These are phyloP conservation scores for Paedocypris sp. DNA, from an alignment of 2,113 vertebrate genomes.

Conservation along the genomic window DNA sequence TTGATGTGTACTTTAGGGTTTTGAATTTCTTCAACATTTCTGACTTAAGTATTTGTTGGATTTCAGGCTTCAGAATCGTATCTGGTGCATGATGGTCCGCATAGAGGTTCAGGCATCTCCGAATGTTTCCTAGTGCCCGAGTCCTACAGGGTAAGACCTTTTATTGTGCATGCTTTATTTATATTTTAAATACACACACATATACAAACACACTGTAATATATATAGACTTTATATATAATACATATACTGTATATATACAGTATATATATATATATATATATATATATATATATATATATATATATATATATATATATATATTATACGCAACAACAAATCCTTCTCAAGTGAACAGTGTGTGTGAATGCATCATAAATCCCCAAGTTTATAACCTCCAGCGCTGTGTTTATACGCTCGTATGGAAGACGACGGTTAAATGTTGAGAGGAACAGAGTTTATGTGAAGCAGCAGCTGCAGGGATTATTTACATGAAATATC, in stretches of 20 bases:
- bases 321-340: neutral
- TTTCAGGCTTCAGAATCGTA: constrained; percentile 66
- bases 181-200: no score
- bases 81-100: constrained; percentile 65
- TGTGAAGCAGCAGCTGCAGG: constrained; percentile 18
- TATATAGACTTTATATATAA: no score
- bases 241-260: no score
- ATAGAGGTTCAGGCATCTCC: constrained; percentile 62
- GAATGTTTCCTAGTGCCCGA: constrained; percentile 70
- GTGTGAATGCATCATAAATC: neutral
- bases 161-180: constrained; percentile 42
- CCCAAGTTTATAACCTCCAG: neutral
- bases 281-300: no score
- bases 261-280: no score
- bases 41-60: no score
- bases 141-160: constrained; percentile 60
- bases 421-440: neutral
- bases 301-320: no score
- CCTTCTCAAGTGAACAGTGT: neutral
- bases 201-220: no score
- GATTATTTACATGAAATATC: constrained; percentile 31
- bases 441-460: constrained; percentile 7
- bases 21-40: no score
- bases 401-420: neutral
- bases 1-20: no score